phyloP scores from a whole-genome alignment of 2,888 invertebrate genomes.

The Clanis bilineata region DNA sequence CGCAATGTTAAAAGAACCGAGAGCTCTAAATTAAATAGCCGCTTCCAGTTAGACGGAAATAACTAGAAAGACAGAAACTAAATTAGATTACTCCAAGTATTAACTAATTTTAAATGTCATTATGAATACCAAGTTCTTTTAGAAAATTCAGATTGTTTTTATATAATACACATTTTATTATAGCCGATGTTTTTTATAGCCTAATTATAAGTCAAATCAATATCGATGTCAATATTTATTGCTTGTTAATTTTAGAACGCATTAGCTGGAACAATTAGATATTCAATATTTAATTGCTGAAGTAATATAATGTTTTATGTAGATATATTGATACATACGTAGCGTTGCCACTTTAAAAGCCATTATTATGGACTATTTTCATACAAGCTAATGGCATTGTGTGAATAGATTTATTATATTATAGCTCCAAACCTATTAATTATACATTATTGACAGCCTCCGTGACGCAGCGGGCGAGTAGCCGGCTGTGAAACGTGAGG shows the following conservation, averaged over 20 bases:
- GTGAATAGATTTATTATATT: too few relatives aligned
- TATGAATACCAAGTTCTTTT: not conserved
- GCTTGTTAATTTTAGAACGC: not conserved
- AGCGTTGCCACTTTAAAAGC: too few relatives aligned
- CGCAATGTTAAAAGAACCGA: constrained; percentile 37
- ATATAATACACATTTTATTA: constrained; percentile 15
- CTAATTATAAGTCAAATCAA: not conserved
- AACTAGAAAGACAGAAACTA: constrained; percentile 70
- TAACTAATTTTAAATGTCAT: constrained; percentile 40
- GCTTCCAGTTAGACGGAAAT: constrained; percentile 63
- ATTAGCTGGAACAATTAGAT: not conserved
- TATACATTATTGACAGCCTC: too few relatives aligned
- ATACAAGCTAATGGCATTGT: too few relatives aligned
- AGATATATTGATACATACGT: too few relatives aligned
- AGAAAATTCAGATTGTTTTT: constrained; percentile 35
- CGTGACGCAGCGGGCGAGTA: too few relatives aligned
- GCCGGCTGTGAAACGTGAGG: too few relatives aligned
- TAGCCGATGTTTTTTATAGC: not conserved
- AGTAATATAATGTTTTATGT: not conserved
- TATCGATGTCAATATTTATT: not conserved
- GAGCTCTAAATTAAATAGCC: constrained; percentile 53
- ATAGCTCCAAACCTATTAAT: too few relatives aligned
- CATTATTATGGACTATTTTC: too few relatives aligned
- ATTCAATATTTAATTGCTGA: not conserved
- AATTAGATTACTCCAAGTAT: constrained; percentile 73